Percentiles rank a stretch among this genome's conserved stretches.
Evolutionary conservation across 2,113 vertebrate species (phyloP).

Genomic region (Falcunculus frontatus): DNA sequence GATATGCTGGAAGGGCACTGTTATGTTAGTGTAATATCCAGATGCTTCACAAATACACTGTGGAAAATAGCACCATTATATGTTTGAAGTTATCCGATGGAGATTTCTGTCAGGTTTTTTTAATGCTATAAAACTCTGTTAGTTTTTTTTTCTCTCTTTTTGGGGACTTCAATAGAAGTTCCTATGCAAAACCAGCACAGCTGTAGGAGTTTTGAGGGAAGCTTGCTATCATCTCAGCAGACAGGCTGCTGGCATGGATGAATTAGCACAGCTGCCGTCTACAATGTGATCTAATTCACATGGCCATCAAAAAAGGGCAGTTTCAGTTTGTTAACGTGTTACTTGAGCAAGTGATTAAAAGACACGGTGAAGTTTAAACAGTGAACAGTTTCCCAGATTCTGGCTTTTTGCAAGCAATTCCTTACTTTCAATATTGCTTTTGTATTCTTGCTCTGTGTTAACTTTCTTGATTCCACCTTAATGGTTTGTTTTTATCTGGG

Average conservation of each 20-base stretch:
- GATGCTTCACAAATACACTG: neutral
- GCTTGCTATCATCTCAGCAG: neutral
- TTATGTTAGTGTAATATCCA: neutral
- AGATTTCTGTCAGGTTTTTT: neutral
- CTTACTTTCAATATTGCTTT: neutral
- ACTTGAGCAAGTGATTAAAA: neutral
- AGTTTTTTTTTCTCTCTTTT: neutral
- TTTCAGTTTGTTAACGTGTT: neutral
- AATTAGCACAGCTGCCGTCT: constrained; percentile 8
- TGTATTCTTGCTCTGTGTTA: neutral
- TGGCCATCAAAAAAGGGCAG: neutral
- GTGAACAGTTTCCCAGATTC: neutral
- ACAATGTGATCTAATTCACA: neutral
- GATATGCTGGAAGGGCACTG: neutral
- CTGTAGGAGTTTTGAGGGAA: constrained; percentile 12
- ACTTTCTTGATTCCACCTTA: constrained; percentile 33
- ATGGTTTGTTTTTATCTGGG: constrained; percentile 13
- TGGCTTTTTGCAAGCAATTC: neutral
- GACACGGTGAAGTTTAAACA: neutral
- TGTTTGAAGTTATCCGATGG: neutral
- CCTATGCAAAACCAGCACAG: neutral
- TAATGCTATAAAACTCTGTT: neutral
- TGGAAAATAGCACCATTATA: neutral
- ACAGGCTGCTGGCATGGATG: constrained; percentile 6
- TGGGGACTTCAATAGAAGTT: neutral